phyloP scores from a whole-genome alignment of 2,888 invertebrate genomes.

The Xanthorhoe spadicearia region DNA sequence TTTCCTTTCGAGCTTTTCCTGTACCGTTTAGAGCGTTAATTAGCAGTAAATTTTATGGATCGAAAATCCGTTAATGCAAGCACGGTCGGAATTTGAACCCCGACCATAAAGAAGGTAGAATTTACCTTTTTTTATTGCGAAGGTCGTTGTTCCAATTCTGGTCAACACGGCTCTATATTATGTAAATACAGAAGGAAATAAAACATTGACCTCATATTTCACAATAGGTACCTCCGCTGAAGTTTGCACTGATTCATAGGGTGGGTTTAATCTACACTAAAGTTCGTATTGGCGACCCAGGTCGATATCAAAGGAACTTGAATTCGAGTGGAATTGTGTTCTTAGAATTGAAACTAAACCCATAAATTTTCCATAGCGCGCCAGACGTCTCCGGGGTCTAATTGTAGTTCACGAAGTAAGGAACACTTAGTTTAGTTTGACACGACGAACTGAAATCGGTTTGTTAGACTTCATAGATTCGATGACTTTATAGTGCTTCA shows the following conservation, averaged over 20 bases:
- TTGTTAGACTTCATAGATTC: background rate
- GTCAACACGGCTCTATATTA: no score
- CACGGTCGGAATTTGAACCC: no score
- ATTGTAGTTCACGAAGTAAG: conserved; percentile 38
- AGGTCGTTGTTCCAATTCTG: no score
- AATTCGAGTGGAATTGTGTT: conserved; percentile 40
- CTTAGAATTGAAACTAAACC: conserved; percentile 49
- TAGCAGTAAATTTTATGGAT: no score
- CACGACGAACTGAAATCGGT: conserved; percentile 15
- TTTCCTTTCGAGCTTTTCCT: no score
- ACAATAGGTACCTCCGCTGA: background rate
- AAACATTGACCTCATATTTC: background rate
- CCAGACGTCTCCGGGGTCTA: conserved; percentile 52
- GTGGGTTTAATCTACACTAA: background rate
- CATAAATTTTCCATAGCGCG: conserved; percentile 49
- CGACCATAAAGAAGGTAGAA: no score
- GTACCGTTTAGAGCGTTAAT: no score
- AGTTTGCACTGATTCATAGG: background rate
- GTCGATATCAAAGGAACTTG: conserved; percentile 10
- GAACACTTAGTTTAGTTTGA: conserved; percentile 35
- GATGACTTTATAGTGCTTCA: background rate
- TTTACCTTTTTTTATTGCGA: no score
- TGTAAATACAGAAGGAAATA: background rate
- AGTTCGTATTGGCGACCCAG: background rate
- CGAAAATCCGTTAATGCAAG: no score